Percentiles rank a stretch among this genome's conserved stretches.
Conservation (phyloP, 2,113 vertebrate species). For the Lepus americanus region DNA sequence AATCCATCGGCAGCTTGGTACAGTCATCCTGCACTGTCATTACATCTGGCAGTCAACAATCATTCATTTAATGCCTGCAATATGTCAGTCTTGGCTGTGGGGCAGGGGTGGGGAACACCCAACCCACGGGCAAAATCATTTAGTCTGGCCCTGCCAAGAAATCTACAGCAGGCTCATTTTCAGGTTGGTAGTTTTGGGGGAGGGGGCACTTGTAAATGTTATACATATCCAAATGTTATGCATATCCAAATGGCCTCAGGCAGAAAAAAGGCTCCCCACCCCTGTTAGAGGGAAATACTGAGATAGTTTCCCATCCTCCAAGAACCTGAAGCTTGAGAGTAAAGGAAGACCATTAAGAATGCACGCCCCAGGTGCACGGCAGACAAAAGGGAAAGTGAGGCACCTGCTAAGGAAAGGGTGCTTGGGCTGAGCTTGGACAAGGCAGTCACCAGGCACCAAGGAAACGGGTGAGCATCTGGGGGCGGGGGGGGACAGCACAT, state of each 20-base stretch:
- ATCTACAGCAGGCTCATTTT: too few relatives aligned
- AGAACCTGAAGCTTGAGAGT: neutral
- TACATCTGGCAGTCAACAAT: neutral
- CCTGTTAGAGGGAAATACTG: too few relatives aligned
- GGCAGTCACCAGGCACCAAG: neutral
- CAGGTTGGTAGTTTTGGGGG: too few relatives aligned
- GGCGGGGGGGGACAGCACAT: fast-evolving
- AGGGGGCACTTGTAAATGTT: too few relatives aligned
- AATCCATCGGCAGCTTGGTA: fast-evolving
- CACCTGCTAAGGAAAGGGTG: neutral
- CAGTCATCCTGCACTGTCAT: neutral
- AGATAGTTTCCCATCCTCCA: neutral
- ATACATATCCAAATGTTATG: too few relatives aligned
- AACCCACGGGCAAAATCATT: too few relatives aligned
- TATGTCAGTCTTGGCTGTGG: neutral
- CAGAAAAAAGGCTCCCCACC: too few relatives aligned
- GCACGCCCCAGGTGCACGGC: fast-evolving
- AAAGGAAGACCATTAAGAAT: too few relatives aligned
- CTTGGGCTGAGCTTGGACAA: neutral
- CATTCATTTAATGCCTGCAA: neutral
- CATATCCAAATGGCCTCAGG: too few relatives aligned
- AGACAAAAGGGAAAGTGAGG: too few relatives aligned
- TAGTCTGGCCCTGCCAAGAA: too few relatives aligned
- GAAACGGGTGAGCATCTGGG: neutral
- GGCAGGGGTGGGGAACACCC: too few relatives aligned